These are phyloP conservation scores for Platyscapa corneri DNA, from an alignment of 1,140 invertebrate species.

Conservation along the genomic window DNA sequence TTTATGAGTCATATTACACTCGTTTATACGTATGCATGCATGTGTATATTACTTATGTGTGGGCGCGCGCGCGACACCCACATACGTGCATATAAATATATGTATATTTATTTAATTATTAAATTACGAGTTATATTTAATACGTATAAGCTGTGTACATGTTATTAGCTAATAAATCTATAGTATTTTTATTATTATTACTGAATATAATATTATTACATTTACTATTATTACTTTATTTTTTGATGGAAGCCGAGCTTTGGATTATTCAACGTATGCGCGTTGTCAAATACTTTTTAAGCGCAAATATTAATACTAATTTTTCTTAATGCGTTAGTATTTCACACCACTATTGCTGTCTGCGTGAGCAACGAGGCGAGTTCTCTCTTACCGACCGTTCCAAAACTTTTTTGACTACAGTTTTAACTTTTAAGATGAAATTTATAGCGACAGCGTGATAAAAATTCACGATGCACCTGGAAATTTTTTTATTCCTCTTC, in stretches of 20 bases:
- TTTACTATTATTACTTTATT: neutral
- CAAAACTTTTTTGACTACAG: neutral
- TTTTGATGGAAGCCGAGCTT: too few species aligned
- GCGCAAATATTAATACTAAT: neutral
- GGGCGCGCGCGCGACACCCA: too few species aligned
- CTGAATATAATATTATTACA: too few species aligned
- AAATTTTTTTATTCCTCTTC: neutral
- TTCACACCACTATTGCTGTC: neutral
- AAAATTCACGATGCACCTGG: neutral
- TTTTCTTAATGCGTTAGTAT: neutral
- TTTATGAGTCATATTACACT: neutral
- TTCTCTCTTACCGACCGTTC: neutral
- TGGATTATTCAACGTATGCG: too few species aligned
- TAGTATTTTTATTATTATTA: neutral
- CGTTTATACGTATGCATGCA: too few species aligned
- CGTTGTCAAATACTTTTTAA: constrained; percentile 10
- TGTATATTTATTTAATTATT: neutral
- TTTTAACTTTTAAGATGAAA: constrained; percentile 27
- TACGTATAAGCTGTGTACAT: neutral
- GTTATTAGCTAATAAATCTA: neutral
- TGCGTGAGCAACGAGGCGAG: neutral
- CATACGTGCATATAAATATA: too few species aligned
- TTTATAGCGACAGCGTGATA: constrained; percentile 18
- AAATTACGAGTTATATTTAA: neutral
- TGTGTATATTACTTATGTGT: too few species aligned